A percentile compares a stretch with the other conserved stretches of the same genome.
Conservation (phyloP, 2,888 invertebrate genomes). For the Plagodis pulveraria region DNA sequence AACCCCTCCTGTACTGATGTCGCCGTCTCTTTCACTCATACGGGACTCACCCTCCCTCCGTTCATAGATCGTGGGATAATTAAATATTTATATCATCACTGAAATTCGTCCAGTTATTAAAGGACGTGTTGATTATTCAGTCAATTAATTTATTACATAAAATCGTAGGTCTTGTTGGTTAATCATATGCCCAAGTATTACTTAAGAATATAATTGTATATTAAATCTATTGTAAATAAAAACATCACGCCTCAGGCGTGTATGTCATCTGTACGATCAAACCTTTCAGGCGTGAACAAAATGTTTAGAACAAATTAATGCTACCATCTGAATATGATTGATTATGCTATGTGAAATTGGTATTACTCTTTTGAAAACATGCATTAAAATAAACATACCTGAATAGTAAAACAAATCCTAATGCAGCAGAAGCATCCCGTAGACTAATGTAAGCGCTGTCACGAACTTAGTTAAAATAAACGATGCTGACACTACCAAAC, state of each 20-base stretch:
- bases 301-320: no score
- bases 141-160: not conserved
- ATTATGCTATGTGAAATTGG: no score
- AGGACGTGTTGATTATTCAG: not conserved
- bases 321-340: no score
- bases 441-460: constrained; percentile 63
- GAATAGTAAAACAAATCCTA: constrained; percentile 60
- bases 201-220: no score
- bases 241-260: no score
- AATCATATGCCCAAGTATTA: no score
- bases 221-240: no score
- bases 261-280: no score
- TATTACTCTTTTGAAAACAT: no score
- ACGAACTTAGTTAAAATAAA: constrained; percentile 70
- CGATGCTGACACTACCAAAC: constrained; percentile 64
- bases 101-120: constrained; percentile 41
- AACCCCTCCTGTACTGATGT: constrained; percentile 70
- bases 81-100: constrained; percentile 79
- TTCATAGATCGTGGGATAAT: constrained; percentile 76
- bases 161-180: no score
- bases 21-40: constrained; percentile 65
- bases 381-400: constrained; percentile 47
- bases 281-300: no score
- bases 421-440: constrained; percentile 67
- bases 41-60: constrained; percentile 66